Base-by-base conservation (phyloP, 2,888 invertebrate species). In the Monochamus alternatus region DNA sequence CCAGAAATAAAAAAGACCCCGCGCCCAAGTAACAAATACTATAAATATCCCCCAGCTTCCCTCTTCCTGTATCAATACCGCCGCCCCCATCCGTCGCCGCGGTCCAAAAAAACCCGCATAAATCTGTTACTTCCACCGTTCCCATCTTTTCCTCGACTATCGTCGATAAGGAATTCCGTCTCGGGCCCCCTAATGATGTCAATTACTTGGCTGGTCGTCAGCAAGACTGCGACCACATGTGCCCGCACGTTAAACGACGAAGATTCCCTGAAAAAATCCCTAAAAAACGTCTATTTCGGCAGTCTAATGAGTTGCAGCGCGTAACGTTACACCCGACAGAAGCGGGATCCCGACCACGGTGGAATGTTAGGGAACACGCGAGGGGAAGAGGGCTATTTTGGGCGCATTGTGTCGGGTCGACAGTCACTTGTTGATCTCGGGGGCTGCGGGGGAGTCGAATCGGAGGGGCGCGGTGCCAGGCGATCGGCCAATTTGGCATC, bases 211-310 rank as follows among this genome's bases (percentile, higher is more conserved):
- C 82, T 86, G 86, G 85, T 81, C 85, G 83, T 81, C 81, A 81
- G 76, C 77, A 79, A 80, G 81, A 84, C 85, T 82, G 84, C 82
- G 80, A 81, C 87, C 87, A 87, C 84, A 86, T 87, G 87, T 86
- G 86, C 82, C 82, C 84, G 83, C 81, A 85, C 84, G 87, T 85
- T 86, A 86, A 84, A 86, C 84, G 87, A 86, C 84, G 83, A 79
- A 83, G 85, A 85, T 84, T 84, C 81, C 80, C 81, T 75, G 80
- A 80, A 84, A 83, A 84, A 84, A 83, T 58, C 73, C 31, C 76
- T 79, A 84, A 84, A 85, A 84, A 84, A 76, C 79, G 80, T 85
- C 85, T 85, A 85, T 85, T 85, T 85, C 81, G 82, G 85, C 85
- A 82, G 83, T 83, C 84, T 86, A 86, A 86, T 86, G 86, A 86